These are phyloP conservation scores for Myotis lucifugus DNA, from an alignment of 2,113 vertebrate genomes.

Conservation along the genomic window DNA sequence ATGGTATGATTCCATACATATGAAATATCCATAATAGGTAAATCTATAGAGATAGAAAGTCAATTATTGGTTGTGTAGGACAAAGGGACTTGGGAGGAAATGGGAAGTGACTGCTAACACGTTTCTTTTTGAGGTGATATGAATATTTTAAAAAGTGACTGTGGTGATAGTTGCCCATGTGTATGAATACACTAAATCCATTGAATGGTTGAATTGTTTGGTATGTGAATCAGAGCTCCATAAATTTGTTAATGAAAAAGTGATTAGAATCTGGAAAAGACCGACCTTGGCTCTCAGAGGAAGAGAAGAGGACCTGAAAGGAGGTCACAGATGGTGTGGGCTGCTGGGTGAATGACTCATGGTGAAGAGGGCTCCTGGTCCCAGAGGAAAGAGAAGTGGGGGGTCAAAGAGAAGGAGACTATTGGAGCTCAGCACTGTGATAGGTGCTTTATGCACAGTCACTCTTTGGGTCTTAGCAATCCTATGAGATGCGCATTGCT, in stretches of 20 bases:
- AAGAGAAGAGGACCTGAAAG: background rate
- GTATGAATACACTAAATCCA: background rate
- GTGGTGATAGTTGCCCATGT: background rate
- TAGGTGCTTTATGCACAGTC: background rate
- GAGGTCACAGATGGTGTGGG: background rate
- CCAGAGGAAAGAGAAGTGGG: background rate
- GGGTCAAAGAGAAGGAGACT: background rate
- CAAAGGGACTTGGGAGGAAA: background rate
- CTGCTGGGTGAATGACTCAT: background rate
- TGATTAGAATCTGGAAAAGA: background rate
- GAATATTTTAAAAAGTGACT: background rate
- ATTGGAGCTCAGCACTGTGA: background rate
- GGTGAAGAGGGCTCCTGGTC: background rate
- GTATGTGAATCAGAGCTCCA: background rate
- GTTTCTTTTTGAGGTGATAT: background rate
- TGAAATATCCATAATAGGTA: background rate
- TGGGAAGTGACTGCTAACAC: background rate
- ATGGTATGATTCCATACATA: too few relatives aligned
- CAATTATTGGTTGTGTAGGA: background rate
- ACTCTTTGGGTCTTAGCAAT: background rate
- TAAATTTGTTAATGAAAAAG: background rate
- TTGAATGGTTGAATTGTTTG: background rate
- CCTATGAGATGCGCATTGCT: background rate
- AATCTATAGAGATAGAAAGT: background rate
- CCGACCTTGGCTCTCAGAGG: background rate